Evolutionary conservation across 2,797 vertebrate genomes (phyloP).

Genomic region (Rhynchonycteris naso): DNA sequence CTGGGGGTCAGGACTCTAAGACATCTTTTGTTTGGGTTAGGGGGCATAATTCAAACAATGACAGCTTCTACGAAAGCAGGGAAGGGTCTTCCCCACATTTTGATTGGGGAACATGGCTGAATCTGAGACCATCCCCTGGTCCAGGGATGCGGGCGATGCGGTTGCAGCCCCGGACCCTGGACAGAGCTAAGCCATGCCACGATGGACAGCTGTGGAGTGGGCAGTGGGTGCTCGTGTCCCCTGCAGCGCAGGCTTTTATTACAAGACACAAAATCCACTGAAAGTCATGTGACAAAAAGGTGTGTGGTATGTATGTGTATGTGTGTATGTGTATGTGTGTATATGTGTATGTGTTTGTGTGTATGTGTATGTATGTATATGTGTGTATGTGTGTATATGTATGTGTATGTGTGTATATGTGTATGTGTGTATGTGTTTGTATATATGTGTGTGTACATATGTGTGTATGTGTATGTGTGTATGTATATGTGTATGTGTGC

Average conservation of each 20-base stretch:
- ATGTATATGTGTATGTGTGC: too few species aligned
- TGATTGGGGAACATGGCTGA: not conserved
- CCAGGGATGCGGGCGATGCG: not conserved
- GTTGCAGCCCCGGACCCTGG: not conserved
- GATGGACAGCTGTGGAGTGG: not conserved
- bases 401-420: too few species aligned
- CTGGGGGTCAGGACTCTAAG: not conserved
- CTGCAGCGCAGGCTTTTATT: not conserved
- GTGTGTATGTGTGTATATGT: too few species aligned
- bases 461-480: too few species aligned
- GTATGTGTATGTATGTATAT: too few species aligned
- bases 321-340: not conserved
- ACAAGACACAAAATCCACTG: not conserved
- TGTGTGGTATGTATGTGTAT: not conserved
- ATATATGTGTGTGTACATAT: too few species aligned
- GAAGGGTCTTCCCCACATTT: not conserved
- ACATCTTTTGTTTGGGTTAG: not conserved
- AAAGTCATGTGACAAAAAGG: not conserved
- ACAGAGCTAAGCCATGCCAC: not conserved
- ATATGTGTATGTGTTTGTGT: too few species aligned
- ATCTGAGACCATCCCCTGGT: not conserved
- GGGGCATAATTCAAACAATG: not conserved
- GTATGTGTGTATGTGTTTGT: too few species aligned
- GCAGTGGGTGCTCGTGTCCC: rapidly evolving
- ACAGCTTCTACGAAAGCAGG: not conserved